Evolutionary conservation across 1,140 invertebrate species (phyloP), one percentile per base, ranked within the genome.

Genomic region (Dreissena polymorpha): DNA sequence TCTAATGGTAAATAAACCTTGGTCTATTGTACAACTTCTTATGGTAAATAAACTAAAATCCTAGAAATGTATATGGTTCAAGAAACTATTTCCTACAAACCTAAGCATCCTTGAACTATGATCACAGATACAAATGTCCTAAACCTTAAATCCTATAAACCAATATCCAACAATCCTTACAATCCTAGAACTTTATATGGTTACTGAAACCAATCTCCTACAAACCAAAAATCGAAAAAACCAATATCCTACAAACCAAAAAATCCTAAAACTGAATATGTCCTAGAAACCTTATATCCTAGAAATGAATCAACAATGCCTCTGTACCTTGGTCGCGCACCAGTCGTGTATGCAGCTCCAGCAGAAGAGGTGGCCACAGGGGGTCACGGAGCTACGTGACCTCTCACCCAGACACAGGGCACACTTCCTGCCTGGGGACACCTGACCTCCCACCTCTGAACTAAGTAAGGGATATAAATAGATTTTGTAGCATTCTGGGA

Each of bases 321-420:
- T 51, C 72, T 70, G 67, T 83, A 92, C 92, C 85, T 95, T 95
- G 50, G 93, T 94, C 71, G 94, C 93, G 51, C 96, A 91, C 95
- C 96, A 96, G 83, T 96, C 94, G 14, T 95, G 93, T 63, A 97
- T 95, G 90, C 97, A 98, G 50, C 94, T 92, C 96, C 97, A 97
- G 91, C 97, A 98, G 91, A 97, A 98, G 25, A 98, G 92, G 94
- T 98, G 97, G 0, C 97, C 97, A 94, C 97, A 98, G 2, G 95
- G 95, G 16, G 97, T 96, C 0, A 95, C 93, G 86, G 95, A 95
- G 0, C 95, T 94, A 82, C 95, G 92, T 77, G 93, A 91, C 23
- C 96, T 94, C 75, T 94, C 94, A 89, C 97, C 96, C 69, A 97
- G 93, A 91, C 97, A 98, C 55, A 98, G 94, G 57, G 95, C 94